Conservation (phyloP, 2,113 vertebrate genomes). For the Grammomys surdaster region DNA sequence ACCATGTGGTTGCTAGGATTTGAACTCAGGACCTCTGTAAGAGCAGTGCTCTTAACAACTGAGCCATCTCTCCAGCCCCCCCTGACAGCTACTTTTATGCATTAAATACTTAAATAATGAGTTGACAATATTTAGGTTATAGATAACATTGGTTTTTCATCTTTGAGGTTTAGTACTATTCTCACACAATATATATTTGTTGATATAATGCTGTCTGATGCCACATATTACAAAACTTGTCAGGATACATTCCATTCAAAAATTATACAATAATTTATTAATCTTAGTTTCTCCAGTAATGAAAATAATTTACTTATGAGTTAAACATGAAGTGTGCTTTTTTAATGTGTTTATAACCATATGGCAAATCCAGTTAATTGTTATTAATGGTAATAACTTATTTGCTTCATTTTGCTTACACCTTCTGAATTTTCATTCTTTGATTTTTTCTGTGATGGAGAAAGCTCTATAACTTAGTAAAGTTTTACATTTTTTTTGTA, state of each 20-base stretch:
- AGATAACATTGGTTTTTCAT: background rate
- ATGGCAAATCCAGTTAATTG: background rate
- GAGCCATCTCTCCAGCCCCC: too few species aligned
- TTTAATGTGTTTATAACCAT: background rate
- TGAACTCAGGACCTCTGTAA: too few species aligned
- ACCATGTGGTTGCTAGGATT: too few species aligned
- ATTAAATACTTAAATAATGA: background rate
- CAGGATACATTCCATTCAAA: background rate
- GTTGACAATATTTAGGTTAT: background rate
- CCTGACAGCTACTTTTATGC: background rate
- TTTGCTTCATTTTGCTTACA: background rate
- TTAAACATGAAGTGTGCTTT: background rate
- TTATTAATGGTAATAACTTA: background rate
- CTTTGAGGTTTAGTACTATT: background rate
- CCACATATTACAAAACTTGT: background rate
- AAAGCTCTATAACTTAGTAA: slow-evolving; percentile 6
- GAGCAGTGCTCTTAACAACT: too few species aligned
- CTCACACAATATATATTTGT: background rate
- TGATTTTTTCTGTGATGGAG: background rate
- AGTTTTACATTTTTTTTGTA: background rate
- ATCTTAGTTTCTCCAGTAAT: background rate
- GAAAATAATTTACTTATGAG: background rate
- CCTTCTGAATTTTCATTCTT: slow-evolving; percentile 3
- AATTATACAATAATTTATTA: background rate
- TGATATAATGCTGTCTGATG: rapidly evolving